phyloP scores from a whole-genome alignment of 2,797 vertebrate genomes.

The Chaenodraco wilsoni region DNA sequence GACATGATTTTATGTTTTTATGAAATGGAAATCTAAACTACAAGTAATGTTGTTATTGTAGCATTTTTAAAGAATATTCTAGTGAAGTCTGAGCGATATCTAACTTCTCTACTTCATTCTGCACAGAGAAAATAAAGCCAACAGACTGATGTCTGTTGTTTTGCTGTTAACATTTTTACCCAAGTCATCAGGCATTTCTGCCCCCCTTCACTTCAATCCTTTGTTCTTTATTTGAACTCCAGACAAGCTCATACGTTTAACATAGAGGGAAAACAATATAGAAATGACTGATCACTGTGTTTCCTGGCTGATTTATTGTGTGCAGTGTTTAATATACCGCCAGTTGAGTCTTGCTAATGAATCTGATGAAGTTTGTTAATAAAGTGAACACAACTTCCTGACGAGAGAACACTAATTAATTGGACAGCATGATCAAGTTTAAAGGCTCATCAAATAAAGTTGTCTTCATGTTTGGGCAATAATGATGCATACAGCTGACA shows the following conservation, averaged over 20 bases:
- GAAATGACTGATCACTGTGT: background rate
- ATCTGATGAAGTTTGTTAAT: constrained; percentile 69
- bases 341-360: constrained; percentile 69
- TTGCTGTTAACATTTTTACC: background rate
- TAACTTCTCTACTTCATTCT: background rate
- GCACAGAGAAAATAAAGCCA: background rate
- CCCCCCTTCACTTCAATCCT: background rate
- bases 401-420: constrained; percentile 67
- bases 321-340: constrained; percentile 36
- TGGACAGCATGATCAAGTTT: constrained; percentile 58
- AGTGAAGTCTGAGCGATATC: background rate
- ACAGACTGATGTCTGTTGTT: background rate
- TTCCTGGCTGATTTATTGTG: constrained; percentile 16
- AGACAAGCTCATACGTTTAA: background rate
- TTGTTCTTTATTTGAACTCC: constrained; percentile 4
- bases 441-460: constrained; percentile 73
- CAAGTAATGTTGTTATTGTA: constrained; percentile 15
- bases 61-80: constrained; percentile 10
- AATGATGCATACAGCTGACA: constrained; percentile 55
- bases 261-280: constrained; percentile 7
- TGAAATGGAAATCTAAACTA: constrained; percentile 6
- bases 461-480: constrained; percentile 43
- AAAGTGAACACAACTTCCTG: constrained; percentile 52
- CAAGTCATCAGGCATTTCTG: background rate
- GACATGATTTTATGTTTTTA: constrained; percentile 27